These are phyloP conservation scores for Eupristina koningsbergeri DNA, from an alignment of 1,140 invertebrate genomes.

Conservation along the genomic window DNA sequence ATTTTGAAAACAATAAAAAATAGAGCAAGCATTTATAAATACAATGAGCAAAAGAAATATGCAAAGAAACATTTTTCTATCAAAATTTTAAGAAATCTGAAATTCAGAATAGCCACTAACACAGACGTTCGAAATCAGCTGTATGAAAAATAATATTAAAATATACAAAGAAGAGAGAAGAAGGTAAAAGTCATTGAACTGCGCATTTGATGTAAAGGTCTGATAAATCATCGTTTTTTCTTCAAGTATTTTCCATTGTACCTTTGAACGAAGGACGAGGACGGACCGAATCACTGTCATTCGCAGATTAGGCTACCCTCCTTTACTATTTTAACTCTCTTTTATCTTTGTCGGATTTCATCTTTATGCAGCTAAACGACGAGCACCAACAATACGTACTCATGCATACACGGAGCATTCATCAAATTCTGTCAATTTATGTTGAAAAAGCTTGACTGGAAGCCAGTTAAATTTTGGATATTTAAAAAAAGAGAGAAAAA, in stretches of 20 bases:
- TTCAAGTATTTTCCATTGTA: conserved; percentile 4
- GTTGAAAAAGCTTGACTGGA: conserved; percentile 55
- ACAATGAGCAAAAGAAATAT: background rate
- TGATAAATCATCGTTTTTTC: conserved; percentile 47
- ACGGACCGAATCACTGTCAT: conserved; percentile 46
- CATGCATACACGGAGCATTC: background rate
- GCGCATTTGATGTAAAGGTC: conserved; percentile 21
- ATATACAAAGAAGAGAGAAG: conserved; percentile 2
- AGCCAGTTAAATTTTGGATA: background rate
- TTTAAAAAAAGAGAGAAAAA: conserved; percentile 48
- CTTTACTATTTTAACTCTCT: conserved; percentile 39
- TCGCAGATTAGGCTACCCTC: conserved; percentile 47
- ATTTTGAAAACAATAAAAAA: background rate
- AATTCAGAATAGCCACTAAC: background rate
- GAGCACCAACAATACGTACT: background rate
- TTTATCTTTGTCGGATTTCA: conserved; percentile 34
- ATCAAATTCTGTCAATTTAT: conserved; percentile 64
- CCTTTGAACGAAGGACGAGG: conserved; percentile 39
- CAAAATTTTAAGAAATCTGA: background rate
- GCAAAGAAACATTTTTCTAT: too few relatives aligned
- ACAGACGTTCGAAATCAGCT: background rate
- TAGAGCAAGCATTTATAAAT: background rate
- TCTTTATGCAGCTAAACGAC: background rate
- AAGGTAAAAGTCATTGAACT: conserved; percentile 41
- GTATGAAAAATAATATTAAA: conserved; percentile 30